A percentile compares a stretch with the other conserved stretches of the same genome.
phyloP scores from a whole-genome alignment of 1,140 invertebrate genomes.

The Antheraea pernyi region DNA sequence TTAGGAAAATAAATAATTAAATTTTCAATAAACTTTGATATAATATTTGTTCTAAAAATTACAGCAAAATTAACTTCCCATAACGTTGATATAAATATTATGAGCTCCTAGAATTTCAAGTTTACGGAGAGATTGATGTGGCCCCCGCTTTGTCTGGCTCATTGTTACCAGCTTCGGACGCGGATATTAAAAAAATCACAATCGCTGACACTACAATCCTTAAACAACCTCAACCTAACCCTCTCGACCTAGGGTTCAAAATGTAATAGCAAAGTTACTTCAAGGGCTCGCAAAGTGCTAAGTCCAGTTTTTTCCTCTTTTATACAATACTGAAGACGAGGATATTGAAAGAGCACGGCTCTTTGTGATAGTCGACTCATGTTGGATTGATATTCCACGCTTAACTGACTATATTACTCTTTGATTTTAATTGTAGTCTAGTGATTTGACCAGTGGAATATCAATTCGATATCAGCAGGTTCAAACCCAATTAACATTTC shows the following conservation, averaged over 20 bases:
- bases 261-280: background rate
- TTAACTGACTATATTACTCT: background rate
- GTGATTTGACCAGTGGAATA: too few relatives aligned
- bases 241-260: slow-evolving; percentile 1
- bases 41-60: too few relatives aligned
- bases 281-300: slow-evolving; percentile 7
- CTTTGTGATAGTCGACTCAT: slow-evolving; percentile 5
- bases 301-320: slow-evolving; percentile 17
- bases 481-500: too few relatives aligned
- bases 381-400: background rate
- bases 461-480: too few relatives aligned
- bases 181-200: slow-evolving; percentile 29
- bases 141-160: slow-evolving; percentile 26
- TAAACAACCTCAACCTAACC: background rate
- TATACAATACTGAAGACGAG: background rate
- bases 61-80: background rate
- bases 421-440: background rate
- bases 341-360: slow-evolving; percentile 13
- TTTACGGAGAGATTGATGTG: slow-evolving; percentile 29
- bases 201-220: slow-evolving; percentile 8
- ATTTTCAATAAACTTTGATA: too few relatives aligned
- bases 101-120: background rate
- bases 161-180: slow-evolving; percentile 23
- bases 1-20: too few relatives aligned
- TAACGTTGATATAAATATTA: background rate